Evolutionary conservation across 2,113 vertebrate genomes (phyloP).

Genomic region (Equus przewalskii): DNA sequence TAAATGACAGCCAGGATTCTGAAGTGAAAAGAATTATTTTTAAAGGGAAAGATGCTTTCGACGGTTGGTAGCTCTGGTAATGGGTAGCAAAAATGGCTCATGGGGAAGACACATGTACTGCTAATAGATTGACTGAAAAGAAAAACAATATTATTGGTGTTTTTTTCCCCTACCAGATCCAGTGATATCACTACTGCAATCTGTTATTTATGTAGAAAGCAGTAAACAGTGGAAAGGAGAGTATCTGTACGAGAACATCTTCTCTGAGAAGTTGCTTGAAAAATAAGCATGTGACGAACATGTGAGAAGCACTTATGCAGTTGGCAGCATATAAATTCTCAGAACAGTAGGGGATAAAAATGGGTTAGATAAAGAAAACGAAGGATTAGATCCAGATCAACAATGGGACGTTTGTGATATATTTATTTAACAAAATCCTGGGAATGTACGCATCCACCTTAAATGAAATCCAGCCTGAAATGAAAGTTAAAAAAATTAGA

Average conservation of each 20-base stretch:
- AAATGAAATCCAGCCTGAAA: conserved; percentile 39
- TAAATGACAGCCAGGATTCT: conserved; percentile 68
- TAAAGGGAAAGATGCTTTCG: conserved; percentile 65
- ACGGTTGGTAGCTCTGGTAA: conserved; percentile 36
- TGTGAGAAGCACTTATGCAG: conserved; percentile 69
- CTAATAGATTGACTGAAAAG: conserved; percentile 76
- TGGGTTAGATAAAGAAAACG: conserved; percentile 73
- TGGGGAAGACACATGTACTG: conserved; percentile 33
- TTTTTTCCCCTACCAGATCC: conserved; percentile 60
- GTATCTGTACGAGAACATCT: conserved; percentile 68
- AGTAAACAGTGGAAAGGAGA: conserved; percentile 77
- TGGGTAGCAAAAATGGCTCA: conserved; percentile 65
- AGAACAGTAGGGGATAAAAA: conserved; percentile 75
- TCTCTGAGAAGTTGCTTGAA: conserved; percentile 75
- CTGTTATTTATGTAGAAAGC: conserved; percentile 81
- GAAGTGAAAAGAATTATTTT: conserved; percentile 71
- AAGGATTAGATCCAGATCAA: conserved; percentile 63
- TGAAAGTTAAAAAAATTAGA: neutral
- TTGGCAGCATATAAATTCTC: conserved; percentile 70
- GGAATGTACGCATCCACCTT: neutral
- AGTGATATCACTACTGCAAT: conserved; percentile 74
- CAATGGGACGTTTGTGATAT: conserved; percentile 12
- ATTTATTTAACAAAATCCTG: conserved; percentile 25
- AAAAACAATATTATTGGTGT: conserved; percentile 81
- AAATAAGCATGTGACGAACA: conserved; percentile 77